phyloP scores from a whole-genome alignment of 2,113 vertebrate species.

The Lycaon pictus region DNA sequence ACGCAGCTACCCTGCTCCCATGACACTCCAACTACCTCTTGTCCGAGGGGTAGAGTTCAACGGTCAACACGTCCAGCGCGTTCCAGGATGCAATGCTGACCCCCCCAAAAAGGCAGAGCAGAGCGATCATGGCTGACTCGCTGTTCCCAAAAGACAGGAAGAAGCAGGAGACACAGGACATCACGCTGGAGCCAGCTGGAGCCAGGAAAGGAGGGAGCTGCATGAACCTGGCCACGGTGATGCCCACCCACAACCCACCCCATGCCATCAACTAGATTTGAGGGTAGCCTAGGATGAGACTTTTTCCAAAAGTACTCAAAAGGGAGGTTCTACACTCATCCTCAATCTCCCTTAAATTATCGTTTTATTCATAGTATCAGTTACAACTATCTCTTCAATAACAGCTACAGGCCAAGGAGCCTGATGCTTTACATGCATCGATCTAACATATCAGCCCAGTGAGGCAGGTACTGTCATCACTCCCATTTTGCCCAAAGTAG shows the following conservation, averaged over 20 bases:
- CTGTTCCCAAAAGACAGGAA: constrained; percentile 98
- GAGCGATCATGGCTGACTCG: constrained; percentile 98
- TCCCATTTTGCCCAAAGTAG: not conserved
- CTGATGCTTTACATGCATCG: not conserved
- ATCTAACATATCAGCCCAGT: not conserved
- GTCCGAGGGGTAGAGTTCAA: constrained; percentile 98
- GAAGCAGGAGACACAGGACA: constrained; percentile 98
- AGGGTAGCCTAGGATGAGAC: not conserved
- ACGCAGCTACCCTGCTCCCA: not conserved
- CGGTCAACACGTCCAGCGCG: constrained; percentile 96
- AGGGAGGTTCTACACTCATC: not conserved
- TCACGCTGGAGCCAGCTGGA: constrained; percentile 96
- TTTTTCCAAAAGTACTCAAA: not conserved
- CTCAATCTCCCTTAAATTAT: not conserved
- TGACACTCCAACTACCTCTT: constrained; percentile 90
- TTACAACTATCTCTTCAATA: not conserved
- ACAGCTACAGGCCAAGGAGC: not conserved
- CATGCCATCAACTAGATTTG: not conserved
- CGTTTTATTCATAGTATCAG: not conserved
- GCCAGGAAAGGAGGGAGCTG: not conserved
- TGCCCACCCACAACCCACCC: not conserved
- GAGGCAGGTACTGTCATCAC: not conserved
- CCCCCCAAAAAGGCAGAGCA: constrained; percentile 97
- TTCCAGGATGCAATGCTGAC: constrained; percentile 99
- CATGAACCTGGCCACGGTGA: rapidly evolving